Evolutionary conservation across 2,113 vertebrate genomes (phyloP).

Genomic region (Sorex fumeus): DNA sequence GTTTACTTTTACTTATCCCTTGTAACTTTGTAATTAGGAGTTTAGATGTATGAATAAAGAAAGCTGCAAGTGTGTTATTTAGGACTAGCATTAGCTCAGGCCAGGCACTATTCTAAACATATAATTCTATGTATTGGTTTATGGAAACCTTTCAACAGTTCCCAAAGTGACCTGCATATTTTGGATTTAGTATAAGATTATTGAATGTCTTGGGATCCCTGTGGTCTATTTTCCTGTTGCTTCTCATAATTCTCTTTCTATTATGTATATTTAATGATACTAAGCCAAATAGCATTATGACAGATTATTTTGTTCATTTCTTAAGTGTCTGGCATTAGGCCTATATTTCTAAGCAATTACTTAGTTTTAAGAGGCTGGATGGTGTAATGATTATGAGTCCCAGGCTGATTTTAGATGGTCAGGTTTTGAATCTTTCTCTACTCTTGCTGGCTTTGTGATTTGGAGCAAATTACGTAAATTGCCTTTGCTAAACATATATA

Average conservation of each 20-base stretch:
- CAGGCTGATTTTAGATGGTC: neutral
- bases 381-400: neutral
- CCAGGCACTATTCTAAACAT: neutral
- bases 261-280: neutral
- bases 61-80: neutral
- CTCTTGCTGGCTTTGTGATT: neutral
- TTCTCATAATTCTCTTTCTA: neutral
- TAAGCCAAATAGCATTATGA: neutral
- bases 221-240: neutral
- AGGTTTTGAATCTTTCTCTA: slow-evolving; percentile 22
- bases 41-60: neutral
- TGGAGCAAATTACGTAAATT: neutral
- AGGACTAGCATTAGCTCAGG: neutral
- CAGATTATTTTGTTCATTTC: slow-evolving; percentile 28
- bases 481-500: slow-evolving; percentile 11
- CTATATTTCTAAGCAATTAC: neutral
- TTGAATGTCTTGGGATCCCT: neutral
- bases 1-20: neutral
- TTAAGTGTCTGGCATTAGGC: neutral
- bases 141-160: neutral
- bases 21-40: neutral
- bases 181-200: neutral
- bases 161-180: slow-evolving; percentile 33
- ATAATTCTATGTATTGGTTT: neutral
- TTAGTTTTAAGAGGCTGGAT: neutral